Evolutionary conservation across 2,888 invertebrate genomes (phyloP).

Genomic region (Synergus gifuensis): DNA sequence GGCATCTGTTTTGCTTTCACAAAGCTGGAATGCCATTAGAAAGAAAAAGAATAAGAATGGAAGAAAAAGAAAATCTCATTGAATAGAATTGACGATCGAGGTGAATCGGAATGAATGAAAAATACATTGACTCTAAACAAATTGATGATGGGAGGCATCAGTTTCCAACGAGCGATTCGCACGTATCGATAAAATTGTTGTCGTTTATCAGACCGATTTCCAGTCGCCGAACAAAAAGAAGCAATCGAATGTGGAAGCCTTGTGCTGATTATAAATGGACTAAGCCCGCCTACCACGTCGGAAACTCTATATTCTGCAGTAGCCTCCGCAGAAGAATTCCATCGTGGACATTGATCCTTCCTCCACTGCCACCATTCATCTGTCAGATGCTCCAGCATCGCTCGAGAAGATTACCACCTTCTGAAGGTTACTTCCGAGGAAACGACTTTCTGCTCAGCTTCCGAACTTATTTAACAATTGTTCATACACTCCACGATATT

Average conservation of each 20-base stretch:
- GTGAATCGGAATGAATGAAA: background rate
- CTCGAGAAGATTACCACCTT: slow-evolving; percentile 20
- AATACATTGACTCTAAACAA: background rate
- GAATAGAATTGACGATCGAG: background rate
- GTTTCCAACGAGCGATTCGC: slow-evolving; percentile 46
- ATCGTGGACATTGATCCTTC: slow-evolving; percentile 59
- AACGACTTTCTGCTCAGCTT: slow-evolving; percentile 18
- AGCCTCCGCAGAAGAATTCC: slow-evolving; percentile 58
- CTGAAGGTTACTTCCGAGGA: slow-evolving; percentile 41
- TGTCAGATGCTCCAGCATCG: slow-evolving; percentile 20
- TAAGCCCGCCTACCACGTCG: slow-evolving; percentile 52
- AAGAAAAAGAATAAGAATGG: background rate
- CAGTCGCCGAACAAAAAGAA: slow-evolving; percentile 52
- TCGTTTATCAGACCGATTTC: slow-evolving; percentile 51
- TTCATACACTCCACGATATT: background rate
- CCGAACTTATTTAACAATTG: background rate
- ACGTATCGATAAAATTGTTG: slow-evolving; percentile 52
- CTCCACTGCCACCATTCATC: slow-evolving; percentile 42
- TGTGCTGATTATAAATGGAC: slow-evolving; percentile 63
- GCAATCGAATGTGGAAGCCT: slow-evolving; percentile 53
- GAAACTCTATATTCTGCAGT: slow-evolving; percentile 53
- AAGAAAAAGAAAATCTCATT: background rate
- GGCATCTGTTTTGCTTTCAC: too few species aligned
- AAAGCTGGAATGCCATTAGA: too few species aligned
- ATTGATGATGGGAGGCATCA: background rate